Percentiles rank a stretch among this genome's conserved stretches.
phyloP scores from a whole-genome alignment of 23 tunicate genomes.

The Halocynthia aurantium region DNA sequence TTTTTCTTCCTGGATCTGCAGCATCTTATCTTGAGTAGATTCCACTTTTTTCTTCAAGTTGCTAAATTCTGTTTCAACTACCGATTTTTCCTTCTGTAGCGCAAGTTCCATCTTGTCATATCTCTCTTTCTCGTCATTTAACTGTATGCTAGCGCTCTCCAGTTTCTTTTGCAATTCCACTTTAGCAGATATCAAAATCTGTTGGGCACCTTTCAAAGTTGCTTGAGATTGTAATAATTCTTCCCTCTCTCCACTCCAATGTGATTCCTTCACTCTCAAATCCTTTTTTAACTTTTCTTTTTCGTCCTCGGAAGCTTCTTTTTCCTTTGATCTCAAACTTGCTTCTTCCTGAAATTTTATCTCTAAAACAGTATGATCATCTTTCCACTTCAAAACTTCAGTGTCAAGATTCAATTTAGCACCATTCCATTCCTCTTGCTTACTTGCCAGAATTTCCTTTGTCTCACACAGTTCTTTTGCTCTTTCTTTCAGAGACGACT shows the following conservation, averaged over 20 bases:
- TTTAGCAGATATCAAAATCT: conserved; percentile 17
- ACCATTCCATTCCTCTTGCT: too few species aligned
- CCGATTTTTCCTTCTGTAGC: conserved; percentile 9
- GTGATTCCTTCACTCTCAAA: background rate
- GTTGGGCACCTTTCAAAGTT: conserved; percentile 14
- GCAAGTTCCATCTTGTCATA: background rate
- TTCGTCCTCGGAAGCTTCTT: conserved; percentile 13
- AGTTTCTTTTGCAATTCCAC: conserved; percentile 21
- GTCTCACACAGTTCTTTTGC: too few species aligned
- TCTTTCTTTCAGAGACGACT: too few species aligned
- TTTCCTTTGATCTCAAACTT: background rate
- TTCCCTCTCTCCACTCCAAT: conserved; percentile 8
- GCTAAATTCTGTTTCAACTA: conserved; percentile 1
- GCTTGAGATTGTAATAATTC: conserved; percentile 17
- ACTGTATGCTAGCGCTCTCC: background rate
- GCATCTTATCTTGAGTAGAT: conserved; percentile 25
- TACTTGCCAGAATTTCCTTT: too few species aligned
- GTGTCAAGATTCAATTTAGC: too few species aligned
- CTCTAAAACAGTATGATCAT: background rate
- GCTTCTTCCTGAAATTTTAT: background rate
- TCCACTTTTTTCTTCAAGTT: background rate
- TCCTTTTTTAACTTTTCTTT: background rate
- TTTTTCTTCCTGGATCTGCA: conserved; percentile 50
- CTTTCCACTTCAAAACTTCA: too few species aligned
- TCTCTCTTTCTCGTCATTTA: background rate